A percentile compares a stretch with the other conserved stretches of the same genome.
Evolutionary conservation across 2,888 invertebrate species (phyloP).

Genomic region (Apamea crenata): DNA sequence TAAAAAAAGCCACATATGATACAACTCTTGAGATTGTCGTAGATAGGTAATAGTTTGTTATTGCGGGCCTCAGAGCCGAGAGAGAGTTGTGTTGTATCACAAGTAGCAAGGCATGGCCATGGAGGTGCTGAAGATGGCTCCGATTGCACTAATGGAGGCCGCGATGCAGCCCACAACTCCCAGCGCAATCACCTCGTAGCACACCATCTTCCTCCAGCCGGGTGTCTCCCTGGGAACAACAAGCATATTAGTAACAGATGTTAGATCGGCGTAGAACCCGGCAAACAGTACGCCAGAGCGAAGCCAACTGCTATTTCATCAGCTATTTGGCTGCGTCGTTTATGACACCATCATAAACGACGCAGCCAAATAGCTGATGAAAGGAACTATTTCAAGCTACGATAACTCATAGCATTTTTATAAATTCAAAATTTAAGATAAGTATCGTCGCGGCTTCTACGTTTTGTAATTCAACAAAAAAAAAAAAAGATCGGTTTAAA

Average conservation of each 20-base stretch:
- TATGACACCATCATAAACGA: neutral
- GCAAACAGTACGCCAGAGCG: neutral
- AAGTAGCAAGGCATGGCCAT: conserved; percentile 84
- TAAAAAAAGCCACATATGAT: neutral
- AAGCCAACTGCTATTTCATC: too few relatives aligned
- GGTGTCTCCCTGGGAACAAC: conserved; percentile 88
- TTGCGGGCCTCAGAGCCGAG: conserved; percentile 6
- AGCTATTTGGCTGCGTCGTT: too few relatives aligned
- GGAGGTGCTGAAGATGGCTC: conserved; percentile 88
- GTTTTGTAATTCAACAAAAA: neutral
- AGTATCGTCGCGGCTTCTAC: neutral
- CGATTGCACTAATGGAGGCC: conserved; percentile 91
- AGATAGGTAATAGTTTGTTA: conserved; percentile 2
- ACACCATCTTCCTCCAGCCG: conserved; percentile 90
- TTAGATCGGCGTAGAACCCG: neutral
- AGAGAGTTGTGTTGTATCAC: conserved; percentile 56
- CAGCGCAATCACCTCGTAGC: conserved; percentile 91
- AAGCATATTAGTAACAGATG: neutral
- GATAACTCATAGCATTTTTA: neutral
- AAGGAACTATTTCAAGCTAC: neutral
- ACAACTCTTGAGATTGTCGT: neutral
- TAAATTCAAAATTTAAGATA: neutral
- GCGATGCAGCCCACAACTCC: conserved; percentile 91
- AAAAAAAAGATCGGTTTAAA: neutral
- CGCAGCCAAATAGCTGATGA: neutral